Percentiles rank a stretch among this genome's conserved stretches.
These are phyloP conservation scores for Takifugu ocellatus DNA, from an alignment of 2,797 vertebrate species.

Conservation along the genomic window DNA sequence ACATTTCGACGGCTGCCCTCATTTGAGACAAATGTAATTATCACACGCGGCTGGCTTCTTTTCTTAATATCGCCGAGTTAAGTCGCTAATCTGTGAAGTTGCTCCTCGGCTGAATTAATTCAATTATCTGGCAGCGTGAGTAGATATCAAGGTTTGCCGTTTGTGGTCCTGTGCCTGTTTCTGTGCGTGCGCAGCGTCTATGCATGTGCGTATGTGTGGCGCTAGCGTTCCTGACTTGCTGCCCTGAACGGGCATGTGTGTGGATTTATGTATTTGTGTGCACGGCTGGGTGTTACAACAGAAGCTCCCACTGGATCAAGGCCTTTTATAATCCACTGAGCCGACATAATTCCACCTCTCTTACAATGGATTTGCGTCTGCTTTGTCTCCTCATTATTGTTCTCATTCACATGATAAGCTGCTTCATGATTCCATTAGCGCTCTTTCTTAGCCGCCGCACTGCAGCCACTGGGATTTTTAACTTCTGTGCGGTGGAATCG, in stretches of 20 bases:
- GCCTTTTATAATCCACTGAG: constrained; percentile 76
- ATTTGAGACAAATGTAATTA: constrained; percentile 75
- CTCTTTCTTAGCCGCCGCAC: constrained; percentile 41
- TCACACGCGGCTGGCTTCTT: constrained; percentile 58
- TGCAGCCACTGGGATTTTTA: constrained; percentile 32
- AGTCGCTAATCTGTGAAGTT: constrained; percentile 74
- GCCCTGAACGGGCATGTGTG: constrained; percentile 13
- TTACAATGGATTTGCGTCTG: constrained; percentile 77
- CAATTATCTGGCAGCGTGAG: constrained; percentile 68
- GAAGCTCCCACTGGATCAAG: constrained; percentile 69
- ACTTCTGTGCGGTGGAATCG: constrained; percentile 44
- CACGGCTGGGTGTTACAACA: constrained; percentile 28
- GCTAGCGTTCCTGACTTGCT: constrained; percentile 25
- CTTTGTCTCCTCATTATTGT: constrained; percentile 76
- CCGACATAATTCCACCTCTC: constrained; percentile 76
- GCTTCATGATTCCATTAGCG: constrained; percentile 69
- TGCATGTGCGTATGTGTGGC: constrained; percentile 24
- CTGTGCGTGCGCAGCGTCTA: constrained; percentile 21
- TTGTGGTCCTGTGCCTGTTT: constrained; percentile 22
- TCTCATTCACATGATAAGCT: constrained; percentile 72
- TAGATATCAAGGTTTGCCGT: constrained; percentile 57
- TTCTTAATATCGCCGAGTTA: constrained; percentile 75
- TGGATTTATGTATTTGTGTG: constrained; percentile 24
- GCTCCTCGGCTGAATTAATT: constrained; percentile 70
- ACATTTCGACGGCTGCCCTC: constrained; percentile 69